Evolutionary conservation across 2,113 vertebrate genomes (phyloP), one percentile per base, ranked within the genome.

Genomic region (Malurus melanocephalus): DNA sequence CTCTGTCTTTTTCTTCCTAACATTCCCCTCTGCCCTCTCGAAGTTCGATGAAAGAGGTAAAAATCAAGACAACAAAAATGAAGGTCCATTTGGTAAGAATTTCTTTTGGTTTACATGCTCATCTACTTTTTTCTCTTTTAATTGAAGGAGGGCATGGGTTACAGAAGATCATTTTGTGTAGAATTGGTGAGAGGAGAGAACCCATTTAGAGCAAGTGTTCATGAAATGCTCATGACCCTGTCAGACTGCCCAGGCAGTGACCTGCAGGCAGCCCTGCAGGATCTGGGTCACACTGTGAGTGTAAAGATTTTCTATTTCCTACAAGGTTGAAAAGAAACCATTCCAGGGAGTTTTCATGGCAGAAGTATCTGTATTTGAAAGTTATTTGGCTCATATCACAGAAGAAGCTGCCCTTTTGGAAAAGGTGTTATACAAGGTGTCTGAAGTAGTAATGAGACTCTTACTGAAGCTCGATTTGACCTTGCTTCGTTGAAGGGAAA

Each of bases 31-130:
- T 64, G 38, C 51, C 66, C 93, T 84, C 72, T 82, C 1, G 15
- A 84, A 85, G 46, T 74, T 26, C 68, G 83, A 17, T 48, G 64
- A 92, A 93, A 66, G 74, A 83, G 45, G 67, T 89, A 78, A 92
- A 93, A 90, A 38, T 2, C 30, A 91, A 94, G 68, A 64, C 16
- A 78, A 83, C 68, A 71, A 53, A 85, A 80, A 67, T 56, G 21
- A 91, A 88, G 45, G 49, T 22, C 11, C 11, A 7, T 42, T 32
- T 75, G 11, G 87, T 97, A 96, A 97, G 96, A 93, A 88, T 75
- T 76, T 24, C 7, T 10, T 72, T 48, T 38, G 22, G 2, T 46
- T 77, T 80, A 56, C 7, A 2, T 71, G 6, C 19, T 27, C 11
- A 30, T 52, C 61, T 60, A 35, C 8, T 64, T 77, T 24, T 61